These are phyloP conservation scores for Acanthosepion lycidas DNA, from an alignment of 2,888 invertebrate species.

Conservation along the genomic window DNA sequence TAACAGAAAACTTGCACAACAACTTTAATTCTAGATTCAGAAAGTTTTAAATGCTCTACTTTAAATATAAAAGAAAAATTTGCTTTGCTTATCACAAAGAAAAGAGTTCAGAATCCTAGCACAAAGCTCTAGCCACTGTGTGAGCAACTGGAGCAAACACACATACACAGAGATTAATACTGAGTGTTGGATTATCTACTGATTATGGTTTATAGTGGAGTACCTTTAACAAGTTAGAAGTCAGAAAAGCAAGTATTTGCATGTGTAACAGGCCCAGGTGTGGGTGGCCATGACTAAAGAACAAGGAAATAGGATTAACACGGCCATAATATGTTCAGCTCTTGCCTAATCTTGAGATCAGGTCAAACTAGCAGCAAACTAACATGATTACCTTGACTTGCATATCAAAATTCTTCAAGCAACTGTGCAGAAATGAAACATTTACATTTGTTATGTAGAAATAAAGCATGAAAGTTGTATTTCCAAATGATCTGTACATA, in stretches of 20 bases:
- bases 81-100: neutral
- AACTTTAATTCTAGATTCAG: no score
- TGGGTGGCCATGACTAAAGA: neutral
- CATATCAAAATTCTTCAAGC: neutral
- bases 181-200: neutral
- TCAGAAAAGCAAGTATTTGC: neutral
- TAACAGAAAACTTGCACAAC: no score
- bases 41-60: no score
- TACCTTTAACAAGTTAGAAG: neutral
- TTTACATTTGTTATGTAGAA: neutral
- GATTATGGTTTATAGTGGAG: neutral
- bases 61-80: no score
- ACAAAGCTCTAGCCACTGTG: no score
- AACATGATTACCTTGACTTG: neutral
- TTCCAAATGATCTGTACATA: neutral
- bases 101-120: no score
- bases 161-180: neutral
- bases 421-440: neutral
- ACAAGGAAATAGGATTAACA: neutral
- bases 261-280: neutral
- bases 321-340: neutral
- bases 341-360: neutral
- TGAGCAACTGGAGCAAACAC: neutral
- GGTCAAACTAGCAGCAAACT: slow-evolving; percentile 2
- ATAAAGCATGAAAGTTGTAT: neutral